Conservation (phyloP, 2,888 invertebrate species). For the Amphipyra berbera region DNA sequence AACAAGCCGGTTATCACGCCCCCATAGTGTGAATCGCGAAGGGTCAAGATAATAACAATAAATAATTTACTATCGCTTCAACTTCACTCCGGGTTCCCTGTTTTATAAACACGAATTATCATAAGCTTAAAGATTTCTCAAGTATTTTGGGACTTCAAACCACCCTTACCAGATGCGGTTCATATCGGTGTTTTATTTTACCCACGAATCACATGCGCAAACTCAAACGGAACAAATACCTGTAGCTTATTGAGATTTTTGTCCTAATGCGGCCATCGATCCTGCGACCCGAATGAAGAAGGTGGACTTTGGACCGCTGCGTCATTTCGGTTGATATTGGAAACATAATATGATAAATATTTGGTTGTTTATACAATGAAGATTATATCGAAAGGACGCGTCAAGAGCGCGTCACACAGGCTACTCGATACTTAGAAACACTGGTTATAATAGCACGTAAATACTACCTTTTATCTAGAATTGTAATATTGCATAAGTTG, state of each 20-base stretch:
- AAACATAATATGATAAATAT: background rate
- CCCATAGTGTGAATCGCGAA: constrained; percentile 27
- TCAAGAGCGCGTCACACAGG: background rate
- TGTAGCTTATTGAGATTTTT: constrained; percentile 43
- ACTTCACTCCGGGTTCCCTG: background rate
- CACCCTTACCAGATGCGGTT: background rate
- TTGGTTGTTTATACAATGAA: background rate
- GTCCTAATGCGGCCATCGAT: constrained; percentile 53
- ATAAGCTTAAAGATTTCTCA: background rate
- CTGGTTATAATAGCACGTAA: background rate
- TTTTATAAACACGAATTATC: background rate
- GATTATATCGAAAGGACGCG: background rate
- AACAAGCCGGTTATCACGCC: constrained; percentile 33
- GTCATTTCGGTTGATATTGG: constrained; percentile 18
- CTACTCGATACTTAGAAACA: background rate
- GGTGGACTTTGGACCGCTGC: constrained; percentile 26
- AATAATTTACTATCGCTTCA: constrained; percentile 3
- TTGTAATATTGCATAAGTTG: too few species aligned
- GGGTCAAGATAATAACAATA: constrained; percentile 15
- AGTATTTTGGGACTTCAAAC: background rate
- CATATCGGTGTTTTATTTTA: constrained; percentile 5
- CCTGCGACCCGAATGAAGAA: constrained; percentile 35
- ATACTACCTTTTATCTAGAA: too few species aligned
- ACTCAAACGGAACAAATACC: constrained; percentile 19
- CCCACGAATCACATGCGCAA: constrained; percentile 32